Evolutionary conservation across 2,797 vertebrate genomes (phyloP).

Genomic region (Liparis tanakae): DNA sequence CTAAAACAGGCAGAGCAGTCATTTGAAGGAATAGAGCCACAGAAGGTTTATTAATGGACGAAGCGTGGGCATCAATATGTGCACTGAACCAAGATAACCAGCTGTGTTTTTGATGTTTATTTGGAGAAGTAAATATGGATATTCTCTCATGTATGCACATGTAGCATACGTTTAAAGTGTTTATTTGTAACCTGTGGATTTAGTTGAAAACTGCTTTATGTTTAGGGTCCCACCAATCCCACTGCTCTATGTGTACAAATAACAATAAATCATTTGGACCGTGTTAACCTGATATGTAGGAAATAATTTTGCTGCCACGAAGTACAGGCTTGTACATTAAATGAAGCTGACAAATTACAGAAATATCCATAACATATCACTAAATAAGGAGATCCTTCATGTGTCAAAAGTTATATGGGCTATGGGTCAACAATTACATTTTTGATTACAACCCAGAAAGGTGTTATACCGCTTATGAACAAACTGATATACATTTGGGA

Average conservation of each 20-base stretch:
- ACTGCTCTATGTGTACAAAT: slow-evolving; percentile 10
- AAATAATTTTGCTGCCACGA: neutral
- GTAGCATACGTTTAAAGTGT: slow-evolving; percentile 15
- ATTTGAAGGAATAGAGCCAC: slow-evolving; percentile 33
- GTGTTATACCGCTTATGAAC: neutral
- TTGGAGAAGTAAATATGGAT: slow-evolving; percentile 24
- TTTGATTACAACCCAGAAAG: neutral
- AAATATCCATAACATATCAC: neutral
- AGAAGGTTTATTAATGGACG: slow-evolving; percentile 52
- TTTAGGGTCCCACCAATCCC: neutral
- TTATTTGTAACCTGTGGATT: slow-evolving; percentile 16
- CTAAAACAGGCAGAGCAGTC: slow-evolving; percentile 30
- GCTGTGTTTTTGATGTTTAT: slow-evolving; percentile 43
- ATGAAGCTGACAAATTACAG: neutral
- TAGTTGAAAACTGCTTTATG: slow-evolving; percentile 7
- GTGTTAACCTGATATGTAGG: neutral
- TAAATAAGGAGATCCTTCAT: neutral
- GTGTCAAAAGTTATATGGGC: neutral
- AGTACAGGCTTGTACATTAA: neutral
- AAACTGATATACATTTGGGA: neutral
- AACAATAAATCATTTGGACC: neutral
- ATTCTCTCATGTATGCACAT: slow-evolving; percentile 21
- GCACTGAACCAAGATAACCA: slow-evolving; percentile 37
- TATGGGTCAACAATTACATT: neutral
- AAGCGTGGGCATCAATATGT: slow-evolving; percentile 7